Base-by-base conservation (phyloP, 2,113 vertebrate species). In the Onychostruthus taczanowskii region DNA sequence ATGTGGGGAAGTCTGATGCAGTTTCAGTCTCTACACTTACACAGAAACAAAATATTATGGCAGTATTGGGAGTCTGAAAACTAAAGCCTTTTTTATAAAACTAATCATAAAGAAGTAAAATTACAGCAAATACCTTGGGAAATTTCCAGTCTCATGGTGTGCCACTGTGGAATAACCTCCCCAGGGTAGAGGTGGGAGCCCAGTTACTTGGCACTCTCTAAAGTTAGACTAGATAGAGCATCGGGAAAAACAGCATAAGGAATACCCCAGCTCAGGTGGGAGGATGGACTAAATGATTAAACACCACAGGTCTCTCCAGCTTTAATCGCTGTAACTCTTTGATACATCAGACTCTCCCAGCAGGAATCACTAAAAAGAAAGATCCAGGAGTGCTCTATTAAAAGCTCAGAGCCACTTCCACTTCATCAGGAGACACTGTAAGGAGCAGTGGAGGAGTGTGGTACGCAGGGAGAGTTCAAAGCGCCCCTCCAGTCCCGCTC, bases 251-350 rank as follows among this genome's bases (percentile, higher is more conserved):
- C 7, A 62, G 37, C 3, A 1, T 68, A 61, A 93, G 88, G 76
- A 90, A 68, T 84, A 75, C 41, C 44, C 58, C 22, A 72, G 53
- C 77, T 96, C 64, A 90, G 73, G 87, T 90, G 94, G 84, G 90
- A 94, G 89, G 79, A 94, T 61, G 84, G 75, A 91, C 84, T 94
- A 78, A 94, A 95, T 93, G 62, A 93, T 96, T 93, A 89, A 96
- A 89, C 81, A 90, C 83, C 92, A 33, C 79, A 94, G 83, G 92
- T 92, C 93, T 94, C 84, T 84, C 83, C 73, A 89, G 63, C 92
- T 95, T 90, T 92, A 92, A 82, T 95, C 14, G 10, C 58, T 87
- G 83, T 75, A 68, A 84, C 91, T 94, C 95, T 96, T 95, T 95
- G 90, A 92, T 92, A 70, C 81, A 89, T 92, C 93, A 95, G 90